Percentiles rank a stretch among this genome's conserved stretches.
phyloP scores from a whole-genome alignment of 1,140 invertebrate species.

The Elysia chlorotica region DNA sequence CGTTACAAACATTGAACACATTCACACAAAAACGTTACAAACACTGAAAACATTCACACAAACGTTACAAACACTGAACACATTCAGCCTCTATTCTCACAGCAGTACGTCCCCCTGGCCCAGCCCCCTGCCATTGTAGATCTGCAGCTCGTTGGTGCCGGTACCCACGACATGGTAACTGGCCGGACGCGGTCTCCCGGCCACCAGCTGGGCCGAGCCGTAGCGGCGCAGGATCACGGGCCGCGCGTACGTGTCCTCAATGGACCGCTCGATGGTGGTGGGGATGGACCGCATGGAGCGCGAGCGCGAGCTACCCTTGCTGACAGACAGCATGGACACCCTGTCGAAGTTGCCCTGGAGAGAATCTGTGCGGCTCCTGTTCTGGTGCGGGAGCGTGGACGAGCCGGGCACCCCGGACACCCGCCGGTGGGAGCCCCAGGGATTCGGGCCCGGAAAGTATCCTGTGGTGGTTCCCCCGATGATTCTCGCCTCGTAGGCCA shows the following conservation, averaged over 20 bases:
- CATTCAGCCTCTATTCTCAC: too few relatives aligned
- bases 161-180: conserved; percentile 5
- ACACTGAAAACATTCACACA: too few relatives aligned
- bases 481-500: background rate
- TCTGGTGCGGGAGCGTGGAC: background rate
- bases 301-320: background rate
- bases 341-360: conserved; percentile 8
- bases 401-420: conserved; percentile 10
- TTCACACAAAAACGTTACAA: too few relatives aligned
- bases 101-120: background rate
- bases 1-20: too few relatives aligned
- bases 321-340: background rate
- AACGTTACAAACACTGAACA: too few relatives aligned
- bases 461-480: background rate
- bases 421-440: background rate
- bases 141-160: background rate
- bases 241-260: conserved; percentile 26
- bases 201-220: background rate
- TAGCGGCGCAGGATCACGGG: background rate
- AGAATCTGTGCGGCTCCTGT: background rate
- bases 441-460: background rate
- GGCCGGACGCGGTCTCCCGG: background rate
- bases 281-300: background rate
- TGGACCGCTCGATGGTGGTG: conserved; percentile 25
- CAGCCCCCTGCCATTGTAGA: background rate